A percentile compares a stretch with the other conserved stretches of the same genome.
These are phyloP conservation scores for Nycticorax nycticorax DNA, from an alignment of 2,113 vertebrate genomes.

Conservation along the genomic window DNA sequence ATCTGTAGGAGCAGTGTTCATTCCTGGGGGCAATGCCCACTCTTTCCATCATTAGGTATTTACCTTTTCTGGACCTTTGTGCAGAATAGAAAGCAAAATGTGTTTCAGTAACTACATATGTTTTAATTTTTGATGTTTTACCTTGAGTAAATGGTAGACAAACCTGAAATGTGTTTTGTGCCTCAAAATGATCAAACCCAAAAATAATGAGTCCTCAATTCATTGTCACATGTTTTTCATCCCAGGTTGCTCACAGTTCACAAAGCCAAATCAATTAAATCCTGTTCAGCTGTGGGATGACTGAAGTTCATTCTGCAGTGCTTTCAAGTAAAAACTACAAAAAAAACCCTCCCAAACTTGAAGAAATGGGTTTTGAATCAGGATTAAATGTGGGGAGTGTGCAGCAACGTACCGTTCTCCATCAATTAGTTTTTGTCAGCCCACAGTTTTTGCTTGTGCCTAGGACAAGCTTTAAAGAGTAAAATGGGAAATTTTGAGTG, in stretches of 20 bases:
- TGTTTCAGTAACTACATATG: not conserved
- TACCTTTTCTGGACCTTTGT: not conserved
- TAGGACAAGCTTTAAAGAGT: not conserved
- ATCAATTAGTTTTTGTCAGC: not conserved
- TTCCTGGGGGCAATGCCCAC: not conserved
- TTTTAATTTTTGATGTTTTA: not conserved
- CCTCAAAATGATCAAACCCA: not conserved
- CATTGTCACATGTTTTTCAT: not conserved
- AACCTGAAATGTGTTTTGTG: not conserved
- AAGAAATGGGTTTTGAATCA: not conserved
- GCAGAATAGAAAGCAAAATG: not conserved
- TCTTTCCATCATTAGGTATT: not conserved
- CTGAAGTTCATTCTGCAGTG: not conserved
- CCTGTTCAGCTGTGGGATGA: not conserved
- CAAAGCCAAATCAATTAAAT: not conserved
- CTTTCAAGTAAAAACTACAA: not conserved
- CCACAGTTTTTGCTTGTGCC: not conserved
- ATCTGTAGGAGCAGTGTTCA: not conserved
- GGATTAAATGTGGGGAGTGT: not conserved
- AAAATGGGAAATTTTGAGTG: not conserved
- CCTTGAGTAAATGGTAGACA: not conserved
- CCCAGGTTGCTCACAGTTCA: not conserved
- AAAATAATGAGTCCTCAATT: not conserved
- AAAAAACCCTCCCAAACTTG: not conserved
- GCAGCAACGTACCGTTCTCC: not conserved